Percentiles rank a stretch among this genome's conserved stretches.
These are phyloP conservation scores for Epinephelus coioides DNA, from an alignment of 2,797 vertebrate species.

Conservation along the genomic window DNA sequence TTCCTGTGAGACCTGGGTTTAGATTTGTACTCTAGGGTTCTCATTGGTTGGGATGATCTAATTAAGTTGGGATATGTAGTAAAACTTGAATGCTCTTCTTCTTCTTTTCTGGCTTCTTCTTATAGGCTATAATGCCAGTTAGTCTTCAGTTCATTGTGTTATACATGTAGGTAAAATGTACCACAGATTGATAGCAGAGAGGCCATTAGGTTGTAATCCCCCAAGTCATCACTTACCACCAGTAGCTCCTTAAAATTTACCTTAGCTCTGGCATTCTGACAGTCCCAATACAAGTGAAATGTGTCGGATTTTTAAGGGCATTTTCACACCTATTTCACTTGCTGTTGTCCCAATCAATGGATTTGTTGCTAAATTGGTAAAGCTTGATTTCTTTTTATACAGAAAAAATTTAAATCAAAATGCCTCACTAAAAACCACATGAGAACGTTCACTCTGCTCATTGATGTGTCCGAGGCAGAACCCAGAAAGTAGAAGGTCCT, in stretches of 20 bases:
- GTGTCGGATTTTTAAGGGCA: not conserved
- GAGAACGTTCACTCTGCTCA: not conserved
- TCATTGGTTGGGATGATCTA: not conserved
- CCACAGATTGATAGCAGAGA: not conserved
- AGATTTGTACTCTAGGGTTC: not conserved
- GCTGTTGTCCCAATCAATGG: not conserved
- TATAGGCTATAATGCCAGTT: not conserved
- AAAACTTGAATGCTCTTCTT: too few relatives aligned
- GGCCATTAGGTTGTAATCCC: not conserved
- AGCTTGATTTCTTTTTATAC: too few relatives aligned
- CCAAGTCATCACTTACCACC: not conserved
- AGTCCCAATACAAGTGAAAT: not conserved
- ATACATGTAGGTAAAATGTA: not conserved
- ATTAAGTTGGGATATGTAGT: not conserved
- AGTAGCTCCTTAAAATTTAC: not conserved
- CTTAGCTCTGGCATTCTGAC: not conserved
- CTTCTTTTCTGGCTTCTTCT: not conserved
- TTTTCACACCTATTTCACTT: not conserved
- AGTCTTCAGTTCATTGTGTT: not conserved
- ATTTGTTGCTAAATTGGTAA: too few relatives aligned
- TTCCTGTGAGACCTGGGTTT: not conserved
- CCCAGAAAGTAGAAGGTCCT: too few relatives aligned
- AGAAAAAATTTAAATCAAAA: too few relatives aligned
- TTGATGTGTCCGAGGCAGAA: too few relatives aligned
- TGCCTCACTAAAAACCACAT: not conserved